Conservation (phyloP, 2,888 invertebrate genomes). For the Habroteleia sp. region DNA sequence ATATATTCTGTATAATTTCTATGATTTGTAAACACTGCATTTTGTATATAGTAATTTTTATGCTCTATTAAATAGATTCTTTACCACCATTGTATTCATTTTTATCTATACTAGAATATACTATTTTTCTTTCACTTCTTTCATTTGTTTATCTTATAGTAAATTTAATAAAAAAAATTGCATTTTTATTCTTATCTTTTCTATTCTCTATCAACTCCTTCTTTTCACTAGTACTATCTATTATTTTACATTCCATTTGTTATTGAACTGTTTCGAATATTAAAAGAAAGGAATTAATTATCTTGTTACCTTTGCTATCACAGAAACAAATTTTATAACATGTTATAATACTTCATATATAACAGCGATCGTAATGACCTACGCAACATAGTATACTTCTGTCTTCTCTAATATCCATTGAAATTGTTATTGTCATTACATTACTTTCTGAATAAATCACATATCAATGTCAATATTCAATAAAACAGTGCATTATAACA, state of each 20-base stretch:
- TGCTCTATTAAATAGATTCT: conserved; percentile 6
- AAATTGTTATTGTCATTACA: conserved; percentile 28
- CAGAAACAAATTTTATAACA: conserved; percentile 60
- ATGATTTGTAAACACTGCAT: background rate
- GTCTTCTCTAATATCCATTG: conserved; percentile 5
- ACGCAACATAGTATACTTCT: conserved; percentile 3
- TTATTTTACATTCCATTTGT: no score
- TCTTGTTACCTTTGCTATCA: conserved; percentile 67
- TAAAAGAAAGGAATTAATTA: conserved; percentile 6
- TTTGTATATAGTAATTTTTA: conserved; percentile 24
- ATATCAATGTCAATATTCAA: conserved; percentile 20
- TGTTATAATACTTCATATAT: conserved; percentile 6
- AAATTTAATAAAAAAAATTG: no score
- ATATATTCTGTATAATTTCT: no score
- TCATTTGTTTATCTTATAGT: no score
- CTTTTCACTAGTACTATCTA: background rate
- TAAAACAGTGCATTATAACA: conserved; percentile 25
- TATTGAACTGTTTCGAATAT: no score
- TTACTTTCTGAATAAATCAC: conserved; percentile 16
- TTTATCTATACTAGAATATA: background rate
- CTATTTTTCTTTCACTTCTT: conserved; percentile 19
- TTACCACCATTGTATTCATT: conserved; percentile 21
- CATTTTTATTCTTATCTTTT: background rate
- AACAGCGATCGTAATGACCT: conserved; percentile 42
- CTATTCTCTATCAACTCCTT: background rate